A percentile compares a stretch with the other conserved stretches of the same genome.
phyloP scores from a whole-genome alignment of 92 coral and sea anemone species.

The Phymanthus crucifer region DNA sequence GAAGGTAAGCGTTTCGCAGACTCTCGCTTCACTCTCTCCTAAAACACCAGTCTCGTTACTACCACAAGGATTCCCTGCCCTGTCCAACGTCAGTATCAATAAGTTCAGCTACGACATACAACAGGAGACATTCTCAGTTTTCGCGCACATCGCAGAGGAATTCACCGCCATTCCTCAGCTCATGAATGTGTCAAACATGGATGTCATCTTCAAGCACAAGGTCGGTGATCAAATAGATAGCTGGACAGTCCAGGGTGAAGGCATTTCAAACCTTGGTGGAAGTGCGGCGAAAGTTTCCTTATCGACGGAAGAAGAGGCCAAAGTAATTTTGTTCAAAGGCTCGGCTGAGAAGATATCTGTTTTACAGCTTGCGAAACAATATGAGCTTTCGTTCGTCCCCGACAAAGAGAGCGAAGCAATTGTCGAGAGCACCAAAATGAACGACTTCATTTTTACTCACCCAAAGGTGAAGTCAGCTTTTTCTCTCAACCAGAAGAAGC shows the following conservation, averaged over 20 bases:
- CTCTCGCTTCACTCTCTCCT: slow-evolving; percentile 85
- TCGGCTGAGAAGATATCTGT: slow-evolving; percentile 69
- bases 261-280: slow-evolving; percentile 71
- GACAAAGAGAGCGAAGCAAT: slow-evolving; percentile 80
- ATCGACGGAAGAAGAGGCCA: slow-evolving; percentile 69
- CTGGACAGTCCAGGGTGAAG: slow-evolving; percentile 78
- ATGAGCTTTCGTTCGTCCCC: slow-evolving; percentile 68
- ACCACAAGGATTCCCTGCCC: slow-evolving; percentile 78
- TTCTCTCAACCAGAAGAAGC: slow-evolving; percentile 55
- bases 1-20: slow-evolving; percentile 72
- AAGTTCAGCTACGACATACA: slow-evolving; percentile 82
- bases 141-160: slow-evolving; percentile 61
- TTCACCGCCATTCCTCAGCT: slow-evolving; percentile 75
- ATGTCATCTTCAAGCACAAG: slow-evolving; percentile 74
- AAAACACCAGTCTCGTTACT: slow-evolving; percentile 65
- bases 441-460: slow-evolving; percentile 68
- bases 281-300: slow-evolving; percentile 61
- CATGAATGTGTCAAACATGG: slow-evolving; percentile 62
- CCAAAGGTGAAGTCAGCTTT: slow-evolving; percentile 68
- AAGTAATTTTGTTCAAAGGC: slow-evolving; percentile 70
- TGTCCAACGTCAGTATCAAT: slow-evolving; percentile 61
- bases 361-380: slow-evolving; percentile 61
- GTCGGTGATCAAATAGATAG: slow-evolving; percentile 89
- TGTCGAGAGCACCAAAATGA: slow-evolving; percentile 82
- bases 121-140: slow-evolving; percentile 78